These are phyloP conservation scores for Hyla sarda DNA, from an alignment of 2,113 vertebrate species.

Conservation along the genomic window DNA sequence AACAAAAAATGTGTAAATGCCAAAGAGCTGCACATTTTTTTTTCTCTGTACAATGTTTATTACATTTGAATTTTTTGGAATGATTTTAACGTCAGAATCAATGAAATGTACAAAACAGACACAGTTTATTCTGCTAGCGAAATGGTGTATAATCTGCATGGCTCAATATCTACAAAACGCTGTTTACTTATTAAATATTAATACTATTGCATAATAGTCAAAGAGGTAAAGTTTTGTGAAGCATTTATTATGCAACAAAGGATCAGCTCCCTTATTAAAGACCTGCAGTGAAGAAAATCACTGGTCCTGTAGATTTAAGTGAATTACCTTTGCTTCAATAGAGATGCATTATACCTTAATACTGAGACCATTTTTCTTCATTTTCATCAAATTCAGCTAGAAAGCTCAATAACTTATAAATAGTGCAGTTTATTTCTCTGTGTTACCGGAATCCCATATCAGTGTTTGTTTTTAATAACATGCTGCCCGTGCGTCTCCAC, in stretches of 20 bases:
- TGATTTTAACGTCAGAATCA: neutral
- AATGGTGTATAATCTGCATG: neutral
- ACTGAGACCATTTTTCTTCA: conserved; percentile 16
- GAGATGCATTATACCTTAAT: conserved; percentile 3
- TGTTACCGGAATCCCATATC: neutral
- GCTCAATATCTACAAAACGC: neutral
- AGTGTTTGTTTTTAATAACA: conserved; percentile 43
- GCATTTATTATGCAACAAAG: neutral
- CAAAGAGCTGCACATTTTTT: too few species aligned
- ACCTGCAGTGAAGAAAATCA: neutral
- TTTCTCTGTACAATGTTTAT: too few species aligned
- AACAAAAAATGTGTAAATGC: too few species aligned
- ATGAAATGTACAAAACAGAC: neutral
- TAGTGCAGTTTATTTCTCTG: neutral
- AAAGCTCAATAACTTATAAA: conserved; percentile 10
- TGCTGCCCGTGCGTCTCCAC: neutral
- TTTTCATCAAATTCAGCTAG: conserved; percentile 1
- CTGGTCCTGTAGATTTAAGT: conserved; percentile 19
- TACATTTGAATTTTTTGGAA: too few species aligned
- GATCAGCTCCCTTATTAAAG: neutral
- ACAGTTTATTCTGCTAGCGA: neutral
- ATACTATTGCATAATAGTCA: neutral
- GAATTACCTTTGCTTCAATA: conserved; percentile 19
- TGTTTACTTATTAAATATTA: neutral
- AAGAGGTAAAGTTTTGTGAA: neutral